Evolutionary conservation across 2,797 vertebrate species (phyloP), one percentile per base, ranked within the genome.

Genomic region (Danio kyathit): DNA sequence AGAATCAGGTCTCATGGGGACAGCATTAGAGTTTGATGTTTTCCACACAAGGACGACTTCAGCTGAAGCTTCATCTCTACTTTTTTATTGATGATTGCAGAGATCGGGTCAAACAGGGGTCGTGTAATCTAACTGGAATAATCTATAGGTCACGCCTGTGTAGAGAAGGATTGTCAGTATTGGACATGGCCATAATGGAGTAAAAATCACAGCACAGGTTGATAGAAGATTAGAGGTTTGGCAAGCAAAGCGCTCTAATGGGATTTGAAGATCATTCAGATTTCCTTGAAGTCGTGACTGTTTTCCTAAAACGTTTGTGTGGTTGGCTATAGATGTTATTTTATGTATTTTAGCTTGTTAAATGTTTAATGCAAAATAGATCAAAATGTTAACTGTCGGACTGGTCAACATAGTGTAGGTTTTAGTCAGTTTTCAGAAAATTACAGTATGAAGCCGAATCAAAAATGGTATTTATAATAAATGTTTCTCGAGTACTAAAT

Each of bases 191-290:
- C 5, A 43, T 64, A 16, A 54, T 13, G 19, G n/a, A 74, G 44
- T 49, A 40, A 63, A 48, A 56, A 56, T 43, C 51, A 41, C 69
- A 49, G 57, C 44, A 49, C 10, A 49, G 21, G 56, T 9, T 60
- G 44, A 48, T 14, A 74, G 43, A 49, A 38, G 44, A 61, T 61
- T 48, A 49, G 19, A 6, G 59, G 12, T 4, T 54, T 52, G 60
- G 48, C 7, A 19, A 54, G 59, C 13, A 65, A 65, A 76, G 7
- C 10, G 16, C 7, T 21, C 59, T 41, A 13, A 41, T 19, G 46
- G 59, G 73, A 54, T 71, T 52, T 40, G 51, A 3, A 71, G 38
- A 41, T 71, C 49, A 54, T 71, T 71, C 16, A n/a, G 49, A 71
- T n/a, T 21, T 76, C 21, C 19, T 29, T 64, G 44, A 64, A 74